Percentiles rank a stretch among this genome's conserved stretches.
Evolutionary conservation across 2,797 vertebrate genomes (phyloP).

Genomic region (Antennarius maculatus): DNA sequence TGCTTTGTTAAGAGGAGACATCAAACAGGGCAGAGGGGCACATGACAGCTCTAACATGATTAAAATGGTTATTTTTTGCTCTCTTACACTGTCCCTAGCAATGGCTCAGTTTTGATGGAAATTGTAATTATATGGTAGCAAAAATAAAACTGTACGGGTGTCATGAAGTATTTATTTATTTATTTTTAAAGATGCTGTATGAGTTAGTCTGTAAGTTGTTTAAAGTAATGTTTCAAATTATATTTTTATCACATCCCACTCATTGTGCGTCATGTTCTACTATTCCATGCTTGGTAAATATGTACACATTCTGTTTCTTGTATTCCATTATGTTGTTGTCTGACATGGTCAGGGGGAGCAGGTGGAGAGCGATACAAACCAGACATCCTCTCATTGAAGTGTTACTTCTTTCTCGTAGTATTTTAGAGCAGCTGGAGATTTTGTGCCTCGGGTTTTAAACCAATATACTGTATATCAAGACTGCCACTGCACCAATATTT

Average conservation of each 20-base stretch:
- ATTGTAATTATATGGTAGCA: constrained; percentile 38
- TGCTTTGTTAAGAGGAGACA: constrained; percentile 68
- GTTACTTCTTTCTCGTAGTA: constrained; percentile 9
- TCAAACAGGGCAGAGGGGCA: constrained; percentile 57
- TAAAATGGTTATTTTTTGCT: constrained; percentile 66
- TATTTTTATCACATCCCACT: constrained; percentile 11
- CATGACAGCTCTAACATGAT: constrained; percentile 67
- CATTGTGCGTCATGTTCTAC: not conserved
- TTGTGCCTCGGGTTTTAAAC: constrained; percentile 16
- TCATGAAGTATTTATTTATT: constrained; percentile 4
- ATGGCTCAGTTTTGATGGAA: constrained; percentile 36
- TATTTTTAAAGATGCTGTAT: constrained; percentile 21
- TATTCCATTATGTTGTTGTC: constrained; percentile 7
- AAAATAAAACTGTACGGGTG: constrained; percentile 20
- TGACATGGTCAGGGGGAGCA: constrained; percentile 19
- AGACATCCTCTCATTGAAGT: constrained; percentile 30
- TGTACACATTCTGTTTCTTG: not conserved
- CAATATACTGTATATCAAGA: not conserved
- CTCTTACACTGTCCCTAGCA: constrained; percentile 34
- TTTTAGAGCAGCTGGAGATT: constrained; percentile 1
- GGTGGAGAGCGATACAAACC: constrained; percentile 38
- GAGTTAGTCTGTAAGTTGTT: constrained; percentile 20
- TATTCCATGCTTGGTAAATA: constrained; percentile 7
- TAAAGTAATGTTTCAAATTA: constrained; percentile 27
- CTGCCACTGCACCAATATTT: not conserved